phyloP scores from a whole-genome alignment of 2,797 vertebrate genomes.

The Clamator glandarius region DNA sequence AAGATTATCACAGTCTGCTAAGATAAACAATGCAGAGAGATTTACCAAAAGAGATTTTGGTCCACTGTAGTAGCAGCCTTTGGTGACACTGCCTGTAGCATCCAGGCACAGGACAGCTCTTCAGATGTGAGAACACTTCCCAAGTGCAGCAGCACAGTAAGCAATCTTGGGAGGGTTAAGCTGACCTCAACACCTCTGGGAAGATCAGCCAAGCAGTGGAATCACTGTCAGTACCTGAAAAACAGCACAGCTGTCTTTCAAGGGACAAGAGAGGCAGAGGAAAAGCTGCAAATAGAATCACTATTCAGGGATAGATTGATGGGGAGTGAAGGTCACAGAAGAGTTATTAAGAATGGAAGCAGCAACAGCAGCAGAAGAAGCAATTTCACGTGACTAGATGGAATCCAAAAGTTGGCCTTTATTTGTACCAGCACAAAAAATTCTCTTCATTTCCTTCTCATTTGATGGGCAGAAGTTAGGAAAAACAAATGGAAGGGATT shows the following conservation, averaged over 20 bases:
- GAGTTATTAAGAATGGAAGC: slow-evolving; percentile 41
- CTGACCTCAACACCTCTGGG: not conserved
- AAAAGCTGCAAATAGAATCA: slow-evolving; percentile 59
- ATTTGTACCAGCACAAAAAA: slow-evolving; percentile 27
- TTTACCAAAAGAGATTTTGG: not conserved
- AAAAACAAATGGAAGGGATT: slow-evolving; percentile 37
- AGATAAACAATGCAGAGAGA: not conserved
- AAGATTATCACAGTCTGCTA: not conserved
- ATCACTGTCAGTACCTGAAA: slow-evolving; percentile 8
- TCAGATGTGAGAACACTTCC: not conserved
- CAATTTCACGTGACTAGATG: slow-evolving; percentile 44
- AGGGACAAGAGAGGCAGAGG: not conserved
- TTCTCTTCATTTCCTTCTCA: slow-evolving; percentile 24
- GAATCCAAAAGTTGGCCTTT: slow-evolving; percentile 12
- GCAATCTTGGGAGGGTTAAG: not conserved
- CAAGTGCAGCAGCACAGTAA: accelerated
- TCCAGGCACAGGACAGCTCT: not conserved
- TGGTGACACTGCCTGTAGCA: not conserved
- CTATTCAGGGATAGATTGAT: slow-evolving; percentile 27
- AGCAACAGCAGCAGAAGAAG: slow-evolving; percentile 28
- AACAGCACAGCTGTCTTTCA: slow-evolving; percentile 29
- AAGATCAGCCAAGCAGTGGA: slow-evolving; percentile 10
- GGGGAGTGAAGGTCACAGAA: slow-evolving; percentile 45
- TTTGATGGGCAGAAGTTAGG: slow-evolving; percentile 8
- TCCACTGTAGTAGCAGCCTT: not conserved